phyloP scores from a whole-genome alignment of 2,113 vertebrate species.

The Labeo rohita region DNA sequence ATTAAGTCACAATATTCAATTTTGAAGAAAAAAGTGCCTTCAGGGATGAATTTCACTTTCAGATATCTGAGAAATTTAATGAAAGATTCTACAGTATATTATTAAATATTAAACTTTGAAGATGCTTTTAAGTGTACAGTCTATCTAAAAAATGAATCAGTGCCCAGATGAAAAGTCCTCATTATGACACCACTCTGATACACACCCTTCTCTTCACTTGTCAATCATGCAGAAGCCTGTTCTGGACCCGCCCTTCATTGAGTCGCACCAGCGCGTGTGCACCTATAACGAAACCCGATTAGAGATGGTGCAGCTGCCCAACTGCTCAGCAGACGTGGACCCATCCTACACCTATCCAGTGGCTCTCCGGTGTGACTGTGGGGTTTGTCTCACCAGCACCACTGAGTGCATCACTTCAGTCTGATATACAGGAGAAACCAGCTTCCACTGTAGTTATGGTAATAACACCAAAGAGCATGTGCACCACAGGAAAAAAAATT shows the following conservation, averaged over 20 bases:
- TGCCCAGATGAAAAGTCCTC: constrained; percentile 9
- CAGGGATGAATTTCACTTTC: neutral
- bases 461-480: neutral
- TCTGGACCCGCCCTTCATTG: constrained; percentile 86
- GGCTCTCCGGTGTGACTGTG: constrained; percentile 87
- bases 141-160: neutral
- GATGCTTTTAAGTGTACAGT: neutral
- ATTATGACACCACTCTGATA: constrained; percentile 1
- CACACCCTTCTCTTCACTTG: neutral
- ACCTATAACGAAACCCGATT: constrained; percentile 88
- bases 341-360: constrained; percentile 87
- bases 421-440: constrained; percentile 43
- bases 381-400: constrained; percentile 83
- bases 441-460: too few species aligned
- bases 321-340: constrained; percentile 76
- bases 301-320: constrained; percentile 83
- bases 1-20: neutral
- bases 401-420: constrained; percentile 86
- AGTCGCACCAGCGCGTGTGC: constrained; percentile 87
- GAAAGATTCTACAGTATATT: neutral
- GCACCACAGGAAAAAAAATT: neutral
- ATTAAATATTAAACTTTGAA: neutral
- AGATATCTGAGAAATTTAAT: neutral
- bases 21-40: neutral
- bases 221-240: constrained; percentile 80